Base-by-base conservation (phyloP, 2,888 invertebrate species). In the Oscheius onirici region DNA sequence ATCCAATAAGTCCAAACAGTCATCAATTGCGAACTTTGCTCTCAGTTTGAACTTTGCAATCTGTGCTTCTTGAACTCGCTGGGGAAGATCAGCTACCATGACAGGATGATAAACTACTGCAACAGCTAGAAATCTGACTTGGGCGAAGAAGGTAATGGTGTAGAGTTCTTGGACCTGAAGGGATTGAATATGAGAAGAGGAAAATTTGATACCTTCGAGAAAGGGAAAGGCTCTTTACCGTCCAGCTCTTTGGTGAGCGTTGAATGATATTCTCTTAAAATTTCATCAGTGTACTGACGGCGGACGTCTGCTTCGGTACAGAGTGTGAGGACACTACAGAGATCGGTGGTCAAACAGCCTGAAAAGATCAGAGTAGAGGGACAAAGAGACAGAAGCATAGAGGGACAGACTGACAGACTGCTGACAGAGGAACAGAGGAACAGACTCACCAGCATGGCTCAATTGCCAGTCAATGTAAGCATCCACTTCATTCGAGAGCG, bases 381-480 rank as follows among this genome's bases (percentile, higher is more conserved):
- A 34, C 5, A 0, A 0, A 34, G 34, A 34, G 34, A 34, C 5
- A 34, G 5, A 34, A 3, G 8, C 5, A 34, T 0, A 34, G 34
- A 34, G 34, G 8, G 34, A 34, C 0, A 34, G 34, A 34, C 34
- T 6, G 34, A 34, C 5, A 34, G 34, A 34, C 34, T n/a, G n/a
- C n/a, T n/a, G n/a, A n/a, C n/a, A n/a, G n/a, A n/a, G n/a, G n/a
- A n/a, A n/a, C n/a, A 51, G 11, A 8, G 17, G 17, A 51, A n/a
- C 17, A 8, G 8, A 34, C 34, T 41, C 20, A 41, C 58, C 58
- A 10, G 58, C 17, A 41, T 58, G 58, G 5, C 41, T 22, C 17
- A 58, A 17, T n/a, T 58, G 58, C 58, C 58, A 58, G 20, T 58
- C 58, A 40, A 58, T 58, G 24, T 58, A 58, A 20, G 58, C 58